A percentile compares a stretch with the other conserved stretches of the same genome.
Conservation (phyloP, 2,113 vertebrate genomes). For the Oreochromis tanganicae region DNA sequence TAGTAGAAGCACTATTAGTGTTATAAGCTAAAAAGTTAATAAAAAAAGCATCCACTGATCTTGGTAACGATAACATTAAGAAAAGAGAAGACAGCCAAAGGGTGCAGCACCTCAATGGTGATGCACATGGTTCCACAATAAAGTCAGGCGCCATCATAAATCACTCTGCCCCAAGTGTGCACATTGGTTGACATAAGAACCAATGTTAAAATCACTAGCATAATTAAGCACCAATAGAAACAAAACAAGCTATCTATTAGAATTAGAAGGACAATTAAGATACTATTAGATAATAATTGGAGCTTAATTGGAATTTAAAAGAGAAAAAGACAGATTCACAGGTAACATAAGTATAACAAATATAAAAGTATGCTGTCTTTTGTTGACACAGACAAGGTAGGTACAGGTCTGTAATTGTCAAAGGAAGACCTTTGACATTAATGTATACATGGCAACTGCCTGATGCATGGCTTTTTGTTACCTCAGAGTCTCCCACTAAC, state of each 20-base stretch:
- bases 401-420: not conserved
- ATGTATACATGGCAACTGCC: not conserved
- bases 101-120: not conserved
- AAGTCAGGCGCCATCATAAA: not conserved
- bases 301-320: not conserved
- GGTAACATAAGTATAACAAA: not conserved
- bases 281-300: not conserved
- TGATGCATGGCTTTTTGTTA: not conserved
- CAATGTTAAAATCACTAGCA: not conserved
- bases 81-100: not conserved
- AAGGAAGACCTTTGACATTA: not conserved
- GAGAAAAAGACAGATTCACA: not conserved
- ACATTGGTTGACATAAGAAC: not conserved
- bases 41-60: not conserved
- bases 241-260: not conserved
- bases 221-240: not conserved
- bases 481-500: not conserved
- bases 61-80: not conserved
- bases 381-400: not conserved
- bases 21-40: not conserved
- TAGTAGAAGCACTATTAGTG: not conserved
- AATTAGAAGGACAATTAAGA: not conserved
- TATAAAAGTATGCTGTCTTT: not conserved
- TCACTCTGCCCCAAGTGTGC: not conserved
- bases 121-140: not conserved